Base-by-base conservation (phyloP, 2,888 invertebrate genomes). In the Drosophila trichaetosa region DNA sequence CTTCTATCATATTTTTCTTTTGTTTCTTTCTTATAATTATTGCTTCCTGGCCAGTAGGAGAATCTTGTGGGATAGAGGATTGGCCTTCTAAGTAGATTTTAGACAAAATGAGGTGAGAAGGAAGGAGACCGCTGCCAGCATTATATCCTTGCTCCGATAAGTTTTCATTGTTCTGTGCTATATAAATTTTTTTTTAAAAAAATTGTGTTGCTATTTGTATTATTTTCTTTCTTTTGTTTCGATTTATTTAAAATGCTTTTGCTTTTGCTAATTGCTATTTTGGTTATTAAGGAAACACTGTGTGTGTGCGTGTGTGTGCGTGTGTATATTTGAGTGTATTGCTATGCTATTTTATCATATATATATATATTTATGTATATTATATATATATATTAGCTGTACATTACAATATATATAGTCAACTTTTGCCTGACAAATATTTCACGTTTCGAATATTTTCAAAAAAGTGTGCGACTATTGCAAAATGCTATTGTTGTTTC, bases 251-350 rank as follows among this genome's bases (percentile, higher is more conserved):
- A 76, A 76, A 76, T 76, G 65, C 62, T 38, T 52, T 58, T 76
- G 65, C 62, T 38, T 49, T 58, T 63, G 69, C 73, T 81, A 82
- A 80, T 72, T 79, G 71, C 71, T 77, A 73, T 75, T 76, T 76
- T 69, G 86, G 69, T 80, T 78, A 82, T 85, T 87, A 89, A 89
- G 90, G 86, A 83, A 87, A 89, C 89, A 69, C 66, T 78, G 70
- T 82, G 58, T 29, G 62, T 72, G 51, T 52, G 67, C 36, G 48
- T 62, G 62, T 52, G 49, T 53, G 53, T 61, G 27, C 64, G 61
- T 53, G 58, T 69, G 36, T 57, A 52, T 48, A 21, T 42, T 58
- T 60, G 58, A 53, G 65, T 58, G 58, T 53, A 59, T 71, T 49
- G 80, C 66, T 71, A 73, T 69, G 69, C 82, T 89, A 82, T 61